Percentiles rank a stretch among this genome's conserved stretches.
Conservation (phyloP, 2,797 vertebrate genomes). For the Sternarchorhynchus goeldii region DNA sequence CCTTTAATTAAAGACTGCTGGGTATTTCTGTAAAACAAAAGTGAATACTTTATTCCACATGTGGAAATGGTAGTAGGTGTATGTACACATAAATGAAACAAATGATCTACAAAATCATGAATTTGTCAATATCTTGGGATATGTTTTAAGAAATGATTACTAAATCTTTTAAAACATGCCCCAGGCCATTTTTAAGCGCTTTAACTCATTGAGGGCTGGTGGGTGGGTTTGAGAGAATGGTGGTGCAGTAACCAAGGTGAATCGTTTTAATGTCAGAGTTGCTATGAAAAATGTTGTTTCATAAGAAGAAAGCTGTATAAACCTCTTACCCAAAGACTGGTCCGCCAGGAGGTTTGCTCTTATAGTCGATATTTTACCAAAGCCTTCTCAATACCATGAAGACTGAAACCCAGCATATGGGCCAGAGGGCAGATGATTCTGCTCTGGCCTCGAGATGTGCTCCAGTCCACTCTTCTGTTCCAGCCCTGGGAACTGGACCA, state of each 20-base stretch:
- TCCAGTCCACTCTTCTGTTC: neutral
- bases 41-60: neutral
- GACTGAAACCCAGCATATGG: neutral
- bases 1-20: neutral
- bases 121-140: neutral
- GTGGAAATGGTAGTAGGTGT: neutral
- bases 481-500: neutral
- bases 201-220: neutral
- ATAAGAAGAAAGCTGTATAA: neutral
- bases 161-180: neutral
- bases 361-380: neutral
- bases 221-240: neutral
- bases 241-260: neutral
- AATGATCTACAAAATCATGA: neutral
- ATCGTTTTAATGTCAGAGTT: neutral
- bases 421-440: neutral
- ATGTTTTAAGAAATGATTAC: neutral
- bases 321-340: neutral
- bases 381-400: constrained; percentile 1
- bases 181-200: constrained; percentile 18
- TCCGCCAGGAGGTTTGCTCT: neutral
- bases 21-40: constrained; percentile 7
- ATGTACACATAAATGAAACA: neutral
- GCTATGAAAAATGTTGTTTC: neutral
- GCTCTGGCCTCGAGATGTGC: neutral